phyloP scores from a whole-genome alignment of 2,888 invertebrate genomes.

The Polyommatus icarus region DNA sequence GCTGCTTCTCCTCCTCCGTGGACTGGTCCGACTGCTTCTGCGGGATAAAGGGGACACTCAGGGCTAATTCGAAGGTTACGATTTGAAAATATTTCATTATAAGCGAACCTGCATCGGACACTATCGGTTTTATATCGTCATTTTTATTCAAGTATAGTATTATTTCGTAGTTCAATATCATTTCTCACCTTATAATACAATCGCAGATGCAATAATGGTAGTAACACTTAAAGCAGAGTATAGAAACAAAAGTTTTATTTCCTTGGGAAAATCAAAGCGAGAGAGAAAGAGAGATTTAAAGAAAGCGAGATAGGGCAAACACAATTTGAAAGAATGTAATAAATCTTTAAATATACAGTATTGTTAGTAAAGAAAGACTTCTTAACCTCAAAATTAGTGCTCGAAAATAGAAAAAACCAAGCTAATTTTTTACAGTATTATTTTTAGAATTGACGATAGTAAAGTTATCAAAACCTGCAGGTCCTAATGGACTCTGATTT shows the following conservation, averaged over 20 bases:
- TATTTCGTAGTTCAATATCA: background rate
- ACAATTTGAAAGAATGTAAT: background rate
- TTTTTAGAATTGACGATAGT: background rate
- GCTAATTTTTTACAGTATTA: background rate
- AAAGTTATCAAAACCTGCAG: background rate
- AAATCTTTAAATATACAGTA: background rate
- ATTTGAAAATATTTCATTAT: slow-evolving; percentile 19
- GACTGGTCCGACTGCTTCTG: slow-evolving; percentile 48
- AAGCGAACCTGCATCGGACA: slow-evolving; percentile 69
- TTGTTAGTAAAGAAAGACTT: background rate
- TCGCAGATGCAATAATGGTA: slow-evolving; percentile 27
- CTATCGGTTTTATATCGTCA: slow-evolving; percentile 31
- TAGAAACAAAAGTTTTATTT: background rate
- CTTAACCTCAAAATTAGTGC: background rate
- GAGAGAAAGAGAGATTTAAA: background rate
- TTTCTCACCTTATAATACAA: slow-evolving; percentile 18
- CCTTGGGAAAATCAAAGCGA: background rate
- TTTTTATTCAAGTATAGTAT: background rate
- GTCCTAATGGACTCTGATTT: background rate
- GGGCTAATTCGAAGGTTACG: slow-evolving; percentile 22
- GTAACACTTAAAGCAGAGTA: background rate
- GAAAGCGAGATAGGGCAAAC: background rate
- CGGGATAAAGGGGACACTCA: slow-evolving; percentile 45
- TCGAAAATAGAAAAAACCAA: background rate
- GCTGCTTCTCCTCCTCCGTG: slow-evolving; percentile 66